Base-by-base conservation (phyloP, 2,797 vertebrate species). In the Acropternis orthonyx region DNA sequence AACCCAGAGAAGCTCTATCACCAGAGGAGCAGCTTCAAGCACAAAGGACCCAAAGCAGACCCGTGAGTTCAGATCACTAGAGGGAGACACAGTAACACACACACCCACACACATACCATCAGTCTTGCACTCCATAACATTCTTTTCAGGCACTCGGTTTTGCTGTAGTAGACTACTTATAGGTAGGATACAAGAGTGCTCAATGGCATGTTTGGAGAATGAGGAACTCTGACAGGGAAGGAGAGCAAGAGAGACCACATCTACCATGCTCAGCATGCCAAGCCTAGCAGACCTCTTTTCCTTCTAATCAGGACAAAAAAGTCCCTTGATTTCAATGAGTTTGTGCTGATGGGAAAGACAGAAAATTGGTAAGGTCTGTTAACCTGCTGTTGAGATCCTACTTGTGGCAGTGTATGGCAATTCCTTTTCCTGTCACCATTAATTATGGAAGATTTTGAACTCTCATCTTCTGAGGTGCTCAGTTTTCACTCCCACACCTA, bases 71-170 rank as follows among this genome's bases (percentile, higher is more conserved):
- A 68, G 46, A 88, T 93, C 95, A 92, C 85, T 89, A 96, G 94
- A 92, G 91, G 91, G 94, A 95, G 92, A 96, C 90, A 93, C 49
- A 4, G 16, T 80, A 92, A 88, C 73, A 91, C 51, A 90, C 56
- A 66, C 85, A 34, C 34, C 24, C 22, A 41, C 48, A 49, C 48
- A 48, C 51, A 28, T 9, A 7, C 59, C 15, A 6, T 36, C 62
- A 27, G 14, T 34, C 66, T 79, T 72, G 39, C 48, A 83, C 46
- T 88, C 68, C 4, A 1, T 26, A 67, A 37, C n/a, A 22, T 65
- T 63, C 79, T 61, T 48, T 67, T n/a, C 67, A 85, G 66, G 34
- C 55, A 32, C 62, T 49, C n/a, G n/a, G 2, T 51, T 86, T 59
- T 84, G 21, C 23, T 58, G 23, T 19, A 43, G 44, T 43, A 72